Percentiles rank a stretch among this genome's conserved stretches.
phyloP scores from a whole-genome alignment of 2,113 vertebrate genomes.

The Limanda limanda region DNA sequence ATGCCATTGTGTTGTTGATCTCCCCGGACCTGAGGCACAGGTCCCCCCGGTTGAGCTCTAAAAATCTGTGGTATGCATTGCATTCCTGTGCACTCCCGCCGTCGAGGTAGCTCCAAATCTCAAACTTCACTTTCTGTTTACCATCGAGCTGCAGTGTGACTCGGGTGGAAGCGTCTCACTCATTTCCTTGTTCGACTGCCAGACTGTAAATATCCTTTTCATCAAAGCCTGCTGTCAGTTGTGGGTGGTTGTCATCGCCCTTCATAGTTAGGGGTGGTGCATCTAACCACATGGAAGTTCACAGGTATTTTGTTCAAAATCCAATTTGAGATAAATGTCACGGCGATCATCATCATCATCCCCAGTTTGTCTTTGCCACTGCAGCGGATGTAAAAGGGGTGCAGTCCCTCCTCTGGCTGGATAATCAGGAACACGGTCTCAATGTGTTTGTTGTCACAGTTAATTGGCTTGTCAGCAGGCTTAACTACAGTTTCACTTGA shows the following conservation, averaged over 20 bases:
- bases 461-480: conserved; percentile 72
- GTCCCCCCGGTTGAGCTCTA: conserved; percentile 61
- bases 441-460: conserved; percentile 71
- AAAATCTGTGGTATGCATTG: conserved; percentile 64
- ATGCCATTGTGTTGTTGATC: conserved; percentile 47
- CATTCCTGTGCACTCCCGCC: conserved; percentile 27
- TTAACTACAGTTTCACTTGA: conserved; percentile 56
- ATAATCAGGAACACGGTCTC: conserved; percentile 52
- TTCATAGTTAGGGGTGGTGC: conserved; percentile 44
- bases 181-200: neutral
- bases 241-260: conserved; percentile 30
- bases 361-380: neutral
- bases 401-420: conserved; percentile 24
- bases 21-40: conserved; percentile 56
- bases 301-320: conserved; percentile 27
- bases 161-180: neutral
- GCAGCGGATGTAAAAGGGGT: conserved; percentile 12
- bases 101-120: conserved; percentile 2
- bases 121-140: conserved; percentile 2
- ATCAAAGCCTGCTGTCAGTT: conserved; percentile 29
- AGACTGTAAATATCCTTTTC: neutral
- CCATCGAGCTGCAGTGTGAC: neutral
- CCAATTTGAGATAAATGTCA: conserved; percentile 13
- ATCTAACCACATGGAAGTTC: neutral
- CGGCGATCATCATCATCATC: neutral